These are phyloP conservation scores for Tragelaphus scriptus DNA, from an alignment of 2,113 vertebrate species.

Conservation along the genomic window DNA sequence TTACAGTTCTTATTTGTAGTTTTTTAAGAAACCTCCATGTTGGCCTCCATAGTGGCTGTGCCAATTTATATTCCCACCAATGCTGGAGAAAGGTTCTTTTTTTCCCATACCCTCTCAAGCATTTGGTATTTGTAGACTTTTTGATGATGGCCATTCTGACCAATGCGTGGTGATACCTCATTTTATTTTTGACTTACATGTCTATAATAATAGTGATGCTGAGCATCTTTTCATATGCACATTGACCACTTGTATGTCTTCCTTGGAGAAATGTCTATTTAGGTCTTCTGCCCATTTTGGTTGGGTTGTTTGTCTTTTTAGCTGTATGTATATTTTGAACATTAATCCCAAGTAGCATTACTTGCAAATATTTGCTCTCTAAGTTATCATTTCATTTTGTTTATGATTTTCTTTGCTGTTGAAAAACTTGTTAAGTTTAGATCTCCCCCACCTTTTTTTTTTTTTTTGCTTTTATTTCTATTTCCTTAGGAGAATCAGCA, in stretches of 20 bases:
- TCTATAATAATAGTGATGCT: neutral
- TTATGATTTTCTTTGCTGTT: neutral
- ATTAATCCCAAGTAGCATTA: neutral
- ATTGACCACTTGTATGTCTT: neutral
- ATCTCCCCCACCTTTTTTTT: accelerated
- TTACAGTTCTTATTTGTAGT: neutral
- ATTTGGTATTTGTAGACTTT: neutral
- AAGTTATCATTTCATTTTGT: neutral
- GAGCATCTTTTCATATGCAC: neutral
- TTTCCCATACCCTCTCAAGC: neutral
- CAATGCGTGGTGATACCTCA: neutral
- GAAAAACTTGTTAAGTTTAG: neutral
- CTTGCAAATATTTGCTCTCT: neutral
- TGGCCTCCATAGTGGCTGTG: neutral
- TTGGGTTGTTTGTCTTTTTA: neutral
- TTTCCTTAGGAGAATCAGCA: neutral
- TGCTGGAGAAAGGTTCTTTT: neutral
- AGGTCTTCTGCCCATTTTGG: neutral
- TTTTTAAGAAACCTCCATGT: neutral
- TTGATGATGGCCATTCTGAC: neutral
- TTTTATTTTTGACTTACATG: neutral
- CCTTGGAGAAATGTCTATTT: neutral
- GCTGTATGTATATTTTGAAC: neutral
- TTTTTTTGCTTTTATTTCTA: neutral
- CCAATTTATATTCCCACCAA: neutral